phyloP scores from a whole-genome alignment of 2,113 vertebrate genomes.

The Pavo muticus region DNA sequence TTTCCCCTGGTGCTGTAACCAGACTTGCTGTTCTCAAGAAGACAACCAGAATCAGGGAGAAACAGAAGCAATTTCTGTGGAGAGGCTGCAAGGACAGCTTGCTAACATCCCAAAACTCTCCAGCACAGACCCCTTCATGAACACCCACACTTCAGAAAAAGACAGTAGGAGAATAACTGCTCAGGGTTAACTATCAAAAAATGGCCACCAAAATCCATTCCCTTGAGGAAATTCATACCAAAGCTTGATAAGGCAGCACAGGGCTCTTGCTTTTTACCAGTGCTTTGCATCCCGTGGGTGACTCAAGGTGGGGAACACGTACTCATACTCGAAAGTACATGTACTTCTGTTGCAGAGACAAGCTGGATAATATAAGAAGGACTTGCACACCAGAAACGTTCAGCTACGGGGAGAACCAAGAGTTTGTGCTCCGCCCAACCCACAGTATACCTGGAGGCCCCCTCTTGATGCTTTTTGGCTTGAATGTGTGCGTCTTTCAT shows the following conservation, averaged over 20 bases:
- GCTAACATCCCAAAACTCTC: not conserved
- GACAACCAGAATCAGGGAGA: not conserved
- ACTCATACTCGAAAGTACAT: rapidly evolving
- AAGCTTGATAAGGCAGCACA: not conserved
- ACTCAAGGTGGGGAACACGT: not conserved
- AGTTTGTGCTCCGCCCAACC: not conserved
- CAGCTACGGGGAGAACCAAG: not conserved
- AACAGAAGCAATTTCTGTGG: constrained; percentile 22
- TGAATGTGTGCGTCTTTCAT: not conserved
- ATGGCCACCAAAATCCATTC: not conserved
- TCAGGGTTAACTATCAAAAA: not conserved
- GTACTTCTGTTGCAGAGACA: not conserved
- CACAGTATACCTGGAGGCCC: not conserved
- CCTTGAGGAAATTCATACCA: not conserved
- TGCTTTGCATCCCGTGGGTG: not conserved
- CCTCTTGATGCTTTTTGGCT: not conserved
- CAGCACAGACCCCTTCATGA: not conserved
- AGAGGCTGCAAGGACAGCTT: rapidly evolving
- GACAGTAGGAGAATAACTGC: not conserved
- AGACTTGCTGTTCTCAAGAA: not conserved
- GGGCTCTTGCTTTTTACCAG: not conserved
- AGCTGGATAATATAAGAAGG: not conserved
- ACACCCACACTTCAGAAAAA: rapidly evolving
- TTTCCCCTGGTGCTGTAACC: not conserved
- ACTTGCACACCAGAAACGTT: not conserved